Base-by-base conservation (phyloP, 2,888 invertebrate genomes). In the Ochropacha duplaris region DNA sequence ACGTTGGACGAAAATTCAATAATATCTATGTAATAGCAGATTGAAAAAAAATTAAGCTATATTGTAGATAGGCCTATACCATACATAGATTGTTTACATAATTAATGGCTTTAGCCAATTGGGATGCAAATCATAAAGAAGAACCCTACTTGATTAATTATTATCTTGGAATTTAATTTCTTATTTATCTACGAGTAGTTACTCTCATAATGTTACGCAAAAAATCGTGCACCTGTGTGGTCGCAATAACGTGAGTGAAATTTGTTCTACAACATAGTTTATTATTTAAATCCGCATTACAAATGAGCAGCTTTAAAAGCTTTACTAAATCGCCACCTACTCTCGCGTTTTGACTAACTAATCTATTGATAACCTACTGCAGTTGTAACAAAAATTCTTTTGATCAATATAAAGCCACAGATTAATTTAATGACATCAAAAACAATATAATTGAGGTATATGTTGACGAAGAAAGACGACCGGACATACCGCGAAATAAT, bases 401-500 rank as follows among this genome's bases (percentile, higher is more conserved):
- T 74, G 79, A 79, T 83, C 71, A 72, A 81, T 76, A 79, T 72
- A 71, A 76, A 79, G 81, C 72, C 62, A 58, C 57, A 72, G 78
- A 83, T 85, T 83, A 82, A 57, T 61, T 64, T 70, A 74, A 76
- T 72, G 71, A 83, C 70, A 83, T 86, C 81, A 85, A 85, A 83
- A 81, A 80, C 79, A 76, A 74, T 80, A 78, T 76, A n/a, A 36
- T 78, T 76, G 80, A 36, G 36, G 34, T 34, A 34, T 79, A 81
- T 78, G 75, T 78, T 75, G 81, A 87, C 86, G 84, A 87, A 85
- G 82, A 86, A 84, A 85, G 83, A 83, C 72, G 78, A 85, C 90
- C 90, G 90, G 90, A 90, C 89, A 90, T 90, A 76, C 89, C 88
- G 77, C 80, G 81, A 81, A 83, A 87, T 88, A 86, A 89, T 90